Evolutionary conservation across 2,797 vertebrate species (phyloP).

Genomic region (Philypnodon macrostomus): DNA sequence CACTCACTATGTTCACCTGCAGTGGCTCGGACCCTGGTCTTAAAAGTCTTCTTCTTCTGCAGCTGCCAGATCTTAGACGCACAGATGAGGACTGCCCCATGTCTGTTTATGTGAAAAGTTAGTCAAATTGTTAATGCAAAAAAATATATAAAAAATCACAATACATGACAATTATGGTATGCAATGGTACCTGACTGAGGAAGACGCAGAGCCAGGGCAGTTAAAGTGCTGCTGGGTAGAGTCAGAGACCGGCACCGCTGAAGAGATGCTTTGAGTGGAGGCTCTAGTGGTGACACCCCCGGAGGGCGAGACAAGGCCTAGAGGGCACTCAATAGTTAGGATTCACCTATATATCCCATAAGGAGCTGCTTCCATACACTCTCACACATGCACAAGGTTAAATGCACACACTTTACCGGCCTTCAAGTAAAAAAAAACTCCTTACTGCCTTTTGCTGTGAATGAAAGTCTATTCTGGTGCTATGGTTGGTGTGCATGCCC

Average conservation of each 20-base stretch:
- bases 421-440: no score
- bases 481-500: slow-evolving; percentile 48
- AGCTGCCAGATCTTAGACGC: slow-evolving; percentile 71
- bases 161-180: slow-evolving; percentile 16
- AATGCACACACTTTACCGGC: neutral
- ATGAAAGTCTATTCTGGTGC: slow-evolving; percentile 62
- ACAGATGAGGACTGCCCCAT: slow-evolving; percentile 76
- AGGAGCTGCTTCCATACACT: slow-evolving; percentile 17
- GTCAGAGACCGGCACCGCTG: slow-evolving; percentile 85
- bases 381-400: slow-evolving; percentile 22
- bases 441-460: slow-evolving; percentile 36
- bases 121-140: neutral
- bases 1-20: slow-evolving; percentile 85
- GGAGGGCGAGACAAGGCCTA: slow-evolving; percentile 80
- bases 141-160: neutral
- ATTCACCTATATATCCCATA: slow-evolving; percentile 32
- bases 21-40: slow-evolving; percentile 86
- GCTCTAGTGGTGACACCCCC: slow-evolving; percentile 77
- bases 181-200: slow-evolving; percentile 68
- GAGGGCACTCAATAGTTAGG: slow-evolving; percentile 70
- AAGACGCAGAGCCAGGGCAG: slow-evolving; percentile 72
- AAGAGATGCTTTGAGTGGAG: slow-evolving; percentile 81
- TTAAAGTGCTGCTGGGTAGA: slow-evolving; percentile 79
- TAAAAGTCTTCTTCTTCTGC: slow-evolving; percentile 80
- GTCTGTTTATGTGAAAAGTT: slow-evolving; percentile 46